Evolutionary conservation across 1,140 invertebrate species (phyloP).

Genomic region (Lepidotrigona ventralis): DNA sequence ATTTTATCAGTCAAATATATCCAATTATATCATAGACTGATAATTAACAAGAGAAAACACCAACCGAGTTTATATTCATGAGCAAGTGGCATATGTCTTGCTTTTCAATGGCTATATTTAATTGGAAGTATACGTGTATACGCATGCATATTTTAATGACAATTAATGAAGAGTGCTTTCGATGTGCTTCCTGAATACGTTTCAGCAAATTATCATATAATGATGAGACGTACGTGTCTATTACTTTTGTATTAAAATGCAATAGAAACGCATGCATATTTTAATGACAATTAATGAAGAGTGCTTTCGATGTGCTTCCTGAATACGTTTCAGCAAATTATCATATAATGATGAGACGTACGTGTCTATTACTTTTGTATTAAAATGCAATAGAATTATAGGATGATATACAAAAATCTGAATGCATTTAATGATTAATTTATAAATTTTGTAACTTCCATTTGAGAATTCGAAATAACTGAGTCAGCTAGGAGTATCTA

Average conservation of each 20-base stretch:
- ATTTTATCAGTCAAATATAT: slow-evolving; percentile 62
- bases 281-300: slow-evolving; percentile 37
- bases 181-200: slow-evolving; percentile 40
- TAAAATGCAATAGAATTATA: background rate
- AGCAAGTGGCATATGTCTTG: slow-evolving; percentile 64
- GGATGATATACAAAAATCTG: background rate
- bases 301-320: slow-evolving; percentile 41
- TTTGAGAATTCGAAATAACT: background rate
- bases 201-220: slow-evolving; percentile 24
- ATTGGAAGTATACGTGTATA: slow-evolving; percentile 32
- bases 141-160: slow-evolving; percentile 25
- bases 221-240: background rate
- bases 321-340: slow-evolving; percentile 35
- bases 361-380: background rate
- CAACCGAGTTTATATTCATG: slow-evolving; percentile 58
- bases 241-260: background rate
- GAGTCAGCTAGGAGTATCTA: background rate
- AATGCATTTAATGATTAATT: background rate
- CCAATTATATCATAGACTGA: slow-evolving; percentile 75
- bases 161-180: slow-evolving; percentile 38
- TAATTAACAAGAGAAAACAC: slow-evolving; percentile 69
- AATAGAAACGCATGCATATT: no score
- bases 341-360: background rate
- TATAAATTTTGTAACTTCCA: background rate
- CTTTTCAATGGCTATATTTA: slow-evolving; percentile 33